Evolutionary conservation across 2,888 invertebrate species (phyloP).

Genomic region (Noctua janthe): DNA sequence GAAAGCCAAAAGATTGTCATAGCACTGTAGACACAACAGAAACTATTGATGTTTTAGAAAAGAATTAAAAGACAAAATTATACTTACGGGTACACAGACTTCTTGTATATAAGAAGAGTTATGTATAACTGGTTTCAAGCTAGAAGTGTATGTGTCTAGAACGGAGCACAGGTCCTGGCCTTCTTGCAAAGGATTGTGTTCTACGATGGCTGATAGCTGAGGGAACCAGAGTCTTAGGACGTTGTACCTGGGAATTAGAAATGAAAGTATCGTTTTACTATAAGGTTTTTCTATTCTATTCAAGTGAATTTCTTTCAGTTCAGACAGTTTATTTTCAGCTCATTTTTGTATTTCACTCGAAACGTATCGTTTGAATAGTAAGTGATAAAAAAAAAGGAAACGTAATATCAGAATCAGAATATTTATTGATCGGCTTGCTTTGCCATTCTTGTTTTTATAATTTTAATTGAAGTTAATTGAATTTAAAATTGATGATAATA

Average conservation of each 20-base stretch:
- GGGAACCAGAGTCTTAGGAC: constrained; percentile 85
- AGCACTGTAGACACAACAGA: not conserved
- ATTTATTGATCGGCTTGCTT: no score
- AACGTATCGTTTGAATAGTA: no score
- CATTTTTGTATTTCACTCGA: no score
- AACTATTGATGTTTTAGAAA: not conserved
- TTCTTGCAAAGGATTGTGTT: constrained; percentile 76
- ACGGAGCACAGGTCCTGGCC: constrained; percentile 79
- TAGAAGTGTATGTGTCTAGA: constrained; percentile 81
- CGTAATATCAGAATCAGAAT: no score
- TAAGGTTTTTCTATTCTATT: not conserved
- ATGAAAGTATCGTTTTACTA: not conserved
- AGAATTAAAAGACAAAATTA: not conserved
- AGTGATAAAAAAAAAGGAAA: no score
- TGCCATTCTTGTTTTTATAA: no score
- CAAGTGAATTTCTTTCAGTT: not conserved
- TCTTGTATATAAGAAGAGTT: constrained; percentile 65
- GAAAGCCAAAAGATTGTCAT: no score
- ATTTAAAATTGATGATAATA: no score
- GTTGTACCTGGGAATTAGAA: constrained; percentile 79
- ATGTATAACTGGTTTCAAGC: constrained; percentile 64
- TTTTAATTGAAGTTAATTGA: no score
- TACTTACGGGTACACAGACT: constrained; percentile 80
- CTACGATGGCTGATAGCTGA: constrained; percentile 85
- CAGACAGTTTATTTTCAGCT: no score